Base-by-base conservation (phyloP, 1,140 invertebrate species). In the Diploscapter pachys region DNA sequence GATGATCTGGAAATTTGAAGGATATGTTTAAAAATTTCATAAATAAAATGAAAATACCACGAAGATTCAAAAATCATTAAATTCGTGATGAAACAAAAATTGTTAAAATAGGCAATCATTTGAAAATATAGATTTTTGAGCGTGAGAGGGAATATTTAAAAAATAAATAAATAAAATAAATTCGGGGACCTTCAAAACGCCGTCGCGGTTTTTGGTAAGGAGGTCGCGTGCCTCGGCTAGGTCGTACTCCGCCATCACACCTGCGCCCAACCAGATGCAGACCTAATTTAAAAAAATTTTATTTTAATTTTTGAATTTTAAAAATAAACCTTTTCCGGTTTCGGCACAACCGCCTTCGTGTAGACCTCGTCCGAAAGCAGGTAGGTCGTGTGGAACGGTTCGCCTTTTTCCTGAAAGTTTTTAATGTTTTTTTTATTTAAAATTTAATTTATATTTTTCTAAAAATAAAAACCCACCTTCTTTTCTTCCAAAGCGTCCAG, bases 181-280 rank as follows among this genome's bases (percentile, higher is more conserved):
- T 31, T 31, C 31, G 31, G 1, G 31, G 31, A 70, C 74, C 9
- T 57, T 57, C 55, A 67, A 48, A 3, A 76, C 63, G 4, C 69
- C 59, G 9, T 63, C 56, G 8, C 63, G 69, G 31, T 98, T 98
- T 85, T 93, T 93, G 70, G 89, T 89, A 31, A 99, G 88, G 55
- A 98, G 87, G 74, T 90, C 88, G 86, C 93, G 90, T 53, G 95
- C 96, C 89, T 98, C 95, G 78, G 95, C 91, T 75, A 98, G 87
- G 8, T 91, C 90, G 88, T 98, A 99, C 87, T 98, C 96, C 80
- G 98, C 88, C 96, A 99, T 99, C 0, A 98, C 94, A 89, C 96
- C 98, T 49, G 96, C 96, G 51, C 96, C 96, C 71, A 99, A 88
- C 95, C 96, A 99, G n/a, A 99, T 88, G 83, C 69, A 64, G 4